Evolutionary conservation across 2,113 vertebrate genomes (phyloP).

Genomic region (Corythoichthys intestinalis): DNA sequence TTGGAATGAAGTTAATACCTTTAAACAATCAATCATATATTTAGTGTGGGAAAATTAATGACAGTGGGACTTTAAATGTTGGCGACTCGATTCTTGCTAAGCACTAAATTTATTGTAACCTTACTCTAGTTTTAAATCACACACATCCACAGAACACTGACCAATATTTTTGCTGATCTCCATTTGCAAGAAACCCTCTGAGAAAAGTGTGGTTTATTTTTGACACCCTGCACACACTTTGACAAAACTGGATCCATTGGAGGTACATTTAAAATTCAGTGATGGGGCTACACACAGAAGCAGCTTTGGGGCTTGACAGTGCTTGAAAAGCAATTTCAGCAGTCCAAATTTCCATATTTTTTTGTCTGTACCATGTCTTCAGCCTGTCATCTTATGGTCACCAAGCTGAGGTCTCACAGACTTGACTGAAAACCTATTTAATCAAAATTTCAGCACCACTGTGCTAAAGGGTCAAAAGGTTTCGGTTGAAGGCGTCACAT

Average conservation of each 20-base stretch:
- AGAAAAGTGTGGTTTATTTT: background rate
- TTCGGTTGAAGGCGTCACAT: background rate
- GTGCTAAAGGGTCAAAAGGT: background rate
- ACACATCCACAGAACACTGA: background rate
- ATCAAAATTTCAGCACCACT: background rate
- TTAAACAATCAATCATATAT: too few relatives aligned
- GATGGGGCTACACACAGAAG: background rate
- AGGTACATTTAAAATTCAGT: background rate
- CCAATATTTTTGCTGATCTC: background rate
- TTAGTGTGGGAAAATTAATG: too few relatives aligned
- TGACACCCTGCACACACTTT: background rate
- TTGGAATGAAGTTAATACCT: too few relatives aligned
- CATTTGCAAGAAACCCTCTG: background rate
- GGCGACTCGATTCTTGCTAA: too few relatives aligned
- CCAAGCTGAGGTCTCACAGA: background rate
- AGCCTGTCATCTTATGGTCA: background rate
- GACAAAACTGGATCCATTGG: background rate
- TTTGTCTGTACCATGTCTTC: too few relatives aligned
- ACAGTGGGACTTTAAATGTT: too few relatives aligned
- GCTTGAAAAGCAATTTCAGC: background rate
- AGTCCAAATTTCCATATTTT: background rate
- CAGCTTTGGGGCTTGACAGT: background rate
- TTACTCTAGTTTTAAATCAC: background rate
- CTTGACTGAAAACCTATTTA: background rate
- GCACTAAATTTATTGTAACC: too few relatives aligned